These are phyloP conservation scores for Cecropterus lyciades DNA, from an alignment of 1,140 invertebrate genomes.

Conservation along the genomic window DNA sequence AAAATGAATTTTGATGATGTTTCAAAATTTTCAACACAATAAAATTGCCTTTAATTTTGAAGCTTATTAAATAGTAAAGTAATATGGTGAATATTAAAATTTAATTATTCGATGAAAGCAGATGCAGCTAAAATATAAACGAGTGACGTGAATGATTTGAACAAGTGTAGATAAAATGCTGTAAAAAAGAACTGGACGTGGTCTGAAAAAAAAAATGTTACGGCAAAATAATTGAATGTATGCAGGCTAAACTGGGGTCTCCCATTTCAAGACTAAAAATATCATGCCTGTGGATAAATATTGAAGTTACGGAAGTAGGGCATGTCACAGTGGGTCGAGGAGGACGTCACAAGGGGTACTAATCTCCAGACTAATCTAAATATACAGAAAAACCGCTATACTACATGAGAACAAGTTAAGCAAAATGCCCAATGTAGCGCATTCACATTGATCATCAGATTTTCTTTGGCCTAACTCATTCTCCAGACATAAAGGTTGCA, in stretches of 20 bases:
- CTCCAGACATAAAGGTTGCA: conserved; percentile 38
- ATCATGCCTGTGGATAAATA: conserved; percentile 58
- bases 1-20: background rate
- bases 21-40: background rate
- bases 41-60: background rate
- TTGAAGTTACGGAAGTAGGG: conserved; percentile 45
- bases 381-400: conserved; percentile 46
- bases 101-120: conserved; percentile 15
- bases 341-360: conserved; percentile 49
- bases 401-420: conserved; percentile 63
- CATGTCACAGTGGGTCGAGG: conserved; percentile 48
- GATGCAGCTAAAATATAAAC: conserved; percentile 19
- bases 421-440: conserved; percentile 41
- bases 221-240: conserved; percentile 19
- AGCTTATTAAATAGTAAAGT: background rate
- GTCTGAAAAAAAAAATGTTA: conserved; percentile 18
- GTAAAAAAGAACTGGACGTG: background rate
- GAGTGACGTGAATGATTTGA: conserved; percentile 8
- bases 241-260: conserved; percentile 42
- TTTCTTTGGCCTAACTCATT: conserved; percentile 46
- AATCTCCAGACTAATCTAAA: conserved; percentile 50
- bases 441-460: conserved; percentile 33
- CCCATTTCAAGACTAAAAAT: conserved; percentile 46
- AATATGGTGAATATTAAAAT: conserved; percentile 11
- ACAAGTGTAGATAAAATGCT: conserved; percentile 14